Conservation (phyloP, 2,113 vertebrate species). For the Equus quagga region DNA sequence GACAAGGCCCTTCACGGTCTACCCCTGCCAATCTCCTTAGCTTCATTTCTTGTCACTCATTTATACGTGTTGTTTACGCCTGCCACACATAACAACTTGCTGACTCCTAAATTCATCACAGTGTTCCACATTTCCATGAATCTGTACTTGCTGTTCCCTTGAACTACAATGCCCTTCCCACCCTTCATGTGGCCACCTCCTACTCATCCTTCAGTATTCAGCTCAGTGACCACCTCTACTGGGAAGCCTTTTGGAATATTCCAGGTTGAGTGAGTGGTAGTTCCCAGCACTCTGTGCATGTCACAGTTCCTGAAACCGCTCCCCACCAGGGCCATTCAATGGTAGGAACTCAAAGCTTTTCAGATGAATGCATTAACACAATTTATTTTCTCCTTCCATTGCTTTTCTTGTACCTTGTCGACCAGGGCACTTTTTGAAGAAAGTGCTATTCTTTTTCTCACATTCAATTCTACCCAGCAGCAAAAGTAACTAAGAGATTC, state of each 20-base stretch:
- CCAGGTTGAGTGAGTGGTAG: background rate
- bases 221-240: background rate
- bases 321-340: background rate
- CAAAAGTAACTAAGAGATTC: background rate
- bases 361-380: background rate
- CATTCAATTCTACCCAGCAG: constrained; percentile 10
- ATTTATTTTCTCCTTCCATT: background rate
- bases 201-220: background rate
- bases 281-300: background rate
- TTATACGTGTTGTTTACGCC: background rate
- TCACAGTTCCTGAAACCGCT: background rate
- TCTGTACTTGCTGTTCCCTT: background rate
- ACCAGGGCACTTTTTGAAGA: background rate
- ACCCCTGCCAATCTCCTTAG: background rate
- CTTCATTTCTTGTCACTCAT: constrained; percentile 21
- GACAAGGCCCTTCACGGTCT: background rate
- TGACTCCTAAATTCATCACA: background rate
- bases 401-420: background rate
- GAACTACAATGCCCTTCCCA: background rate
- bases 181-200: background rate
- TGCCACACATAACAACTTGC: background rate
- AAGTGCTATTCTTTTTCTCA: background rate
- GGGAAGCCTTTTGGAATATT: constrained; percentile 8
- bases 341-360: background rate
- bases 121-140: background rate